These are phyloP conservation scores for Pelusios castaneus DNA, from an alignment of 2,113 vertebrate species.

Conservation along the genomic window DNA sequence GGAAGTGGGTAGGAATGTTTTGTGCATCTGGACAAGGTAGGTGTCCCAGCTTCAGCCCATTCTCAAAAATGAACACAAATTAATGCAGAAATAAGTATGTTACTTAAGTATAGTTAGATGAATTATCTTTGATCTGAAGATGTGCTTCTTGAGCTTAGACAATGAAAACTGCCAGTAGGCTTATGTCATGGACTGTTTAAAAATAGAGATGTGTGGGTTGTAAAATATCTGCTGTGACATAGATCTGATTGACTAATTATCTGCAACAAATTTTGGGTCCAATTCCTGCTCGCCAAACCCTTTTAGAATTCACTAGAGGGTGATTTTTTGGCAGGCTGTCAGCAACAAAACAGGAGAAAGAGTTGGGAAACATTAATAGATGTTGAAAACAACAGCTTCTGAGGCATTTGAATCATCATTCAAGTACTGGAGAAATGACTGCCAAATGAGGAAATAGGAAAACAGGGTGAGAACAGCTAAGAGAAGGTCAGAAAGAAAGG, in stretches of 20 bases:
- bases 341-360: slow-evolving; percentile 67
- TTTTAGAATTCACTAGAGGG: slow-evolving; percentile 73
- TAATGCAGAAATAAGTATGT: slow-evolving; percentile 21
- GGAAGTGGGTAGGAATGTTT: background rate
- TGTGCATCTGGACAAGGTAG: background rate
- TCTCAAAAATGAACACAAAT: slow-evolving; percentile 13
- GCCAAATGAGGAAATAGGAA: slow-evolving; percentile 50
- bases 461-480: slow-evolving; percentile 1
- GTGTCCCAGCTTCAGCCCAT: background rate
- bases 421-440: slow-evolving; percentile 39
- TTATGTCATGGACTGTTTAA: slow-evolving; percentile 51
- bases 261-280: slow-evolving; percentile 62
- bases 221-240: slow-evolving; percentile 71
- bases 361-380: slow-evolving; percentile 75
- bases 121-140: background rate
- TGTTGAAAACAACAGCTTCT: slow-evolving; percentile 71
- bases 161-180: slow-evolving; percentile 44
- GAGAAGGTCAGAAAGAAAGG: background rate
- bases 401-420: slow-evolving; percentile 63
- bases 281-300: slow-evolving; percentile 63
- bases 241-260: slow-evolving; percentile 74
- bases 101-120: slow-evolving; percentile 9
- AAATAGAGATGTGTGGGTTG: slow-evolving; percentile 71
- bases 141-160: slow-evolving; percentile 11
- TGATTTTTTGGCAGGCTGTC: slow-evolving; percentile 74